Percentiles rank a stretch among this genome's conserved stretches.
These are phyloP conservation scores for Bombus breviceps DNA, from an alignment of 1,140 invertebrate genomes.

Conservation along the genomic window DNA sequence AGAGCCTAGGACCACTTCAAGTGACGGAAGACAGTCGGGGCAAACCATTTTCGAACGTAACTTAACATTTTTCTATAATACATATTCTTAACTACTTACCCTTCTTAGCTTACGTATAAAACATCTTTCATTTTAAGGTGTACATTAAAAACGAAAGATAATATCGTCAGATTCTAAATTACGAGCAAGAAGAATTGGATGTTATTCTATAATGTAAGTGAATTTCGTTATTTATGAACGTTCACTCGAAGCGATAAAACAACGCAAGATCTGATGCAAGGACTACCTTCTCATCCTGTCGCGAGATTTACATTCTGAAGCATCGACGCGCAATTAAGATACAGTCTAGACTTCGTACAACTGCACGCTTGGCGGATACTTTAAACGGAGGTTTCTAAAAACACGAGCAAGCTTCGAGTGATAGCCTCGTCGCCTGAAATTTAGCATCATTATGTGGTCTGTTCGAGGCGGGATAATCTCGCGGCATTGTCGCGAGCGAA, in stretches of 20 bases:
- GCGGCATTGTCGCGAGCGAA: conserved; percentile 20
- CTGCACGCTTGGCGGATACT: conserved; percentile 23
- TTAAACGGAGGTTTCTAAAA: conserved; percentile 52
- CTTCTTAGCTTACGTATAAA: background rate
- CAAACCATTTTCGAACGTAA: conserved; percentile 41
- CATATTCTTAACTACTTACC: background rate
- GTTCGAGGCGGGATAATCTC: conserved; percentile 25
- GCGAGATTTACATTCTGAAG: conserved; percentile 38
- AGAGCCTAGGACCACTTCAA: conserved; percentile 55
- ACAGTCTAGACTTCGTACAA: background rate
- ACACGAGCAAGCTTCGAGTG: conserved; percentile 9
- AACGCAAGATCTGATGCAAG: too few relatives aligned
- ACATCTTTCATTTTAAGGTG: background rate
- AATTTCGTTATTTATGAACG: background rate
- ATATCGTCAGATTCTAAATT: background rate
- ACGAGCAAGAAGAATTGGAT: background rate
- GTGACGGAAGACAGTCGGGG: conserved; percentile 42
- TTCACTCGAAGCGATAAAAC: background rate
- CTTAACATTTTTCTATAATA: background rate
- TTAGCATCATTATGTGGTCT: conserved; percentile 59
- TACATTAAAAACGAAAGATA: background rate
- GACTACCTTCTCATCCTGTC: background rate
- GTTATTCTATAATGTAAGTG: background rate
- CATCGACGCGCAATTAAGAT: conserved; percentile 31
- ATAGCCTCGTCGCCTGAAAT: conserved; percentile 45